Evolutionary conservation across 2,113 vertebrate genomes (phyloP), one percentile per base, ranked within the genome.

Genomic region (Holacanthus passer): DNA sequence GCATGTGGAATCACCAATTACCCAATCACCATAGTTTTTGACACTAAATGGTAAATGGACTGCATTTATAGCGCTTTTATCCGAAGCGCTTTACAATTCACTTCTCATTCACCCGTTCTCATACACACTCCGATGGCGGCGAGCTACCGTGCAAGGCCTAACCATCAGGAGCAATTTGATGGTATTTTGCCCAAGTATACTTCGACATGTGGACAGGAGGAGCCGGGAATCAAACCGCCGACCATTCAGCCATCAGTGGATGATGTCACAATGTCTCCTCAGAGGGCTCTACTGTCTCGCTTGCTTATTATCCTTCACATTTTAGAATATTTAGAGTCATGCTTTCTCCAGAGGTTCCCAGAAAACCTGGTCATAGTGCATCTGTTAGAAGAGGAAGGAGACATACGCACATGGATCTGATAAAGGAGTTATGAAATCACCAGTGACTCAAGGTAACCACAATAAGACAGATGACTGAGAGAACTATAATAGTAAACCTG

Each of bases 261-360:
- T 16, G 10, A 53, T n/a, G 11, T 13, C 53, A 60, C 8, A 24
- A 4, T 4, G 14, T 58, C 27, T 79, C 66, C 35, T 31, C 22
- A 3, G 37, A 47, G 60, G 35, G 64, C 41, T 31, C 27, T 39
- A 27, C 17, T 52, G 22, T 59, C 69, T 78, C 8, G 13, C 48
- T 56, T 58, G 2, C 22, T 69, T 37, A 55, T 68, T 69, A 73
- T 47, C 37, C 19, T 79, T 55, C 62, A 39, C 13, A 50, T 79
- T 22, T 29, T n/a, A 70, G 7, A 75, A 22, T 35, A 62, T 39
- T 68, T 12, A 47, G 39, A 41, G 20, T 53, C 31, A 55, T 11
- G 58, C 27, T 29, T n/a, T 31, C 22, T 63, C 16, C 48, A 47
- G 39, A 73, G 14, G 12, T 56, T 84, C n/a, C n/a, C 37, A 50